Conservation (phyloP, 2,113 vertebrate species). For the Ranitomeya variabilis region DNA sequence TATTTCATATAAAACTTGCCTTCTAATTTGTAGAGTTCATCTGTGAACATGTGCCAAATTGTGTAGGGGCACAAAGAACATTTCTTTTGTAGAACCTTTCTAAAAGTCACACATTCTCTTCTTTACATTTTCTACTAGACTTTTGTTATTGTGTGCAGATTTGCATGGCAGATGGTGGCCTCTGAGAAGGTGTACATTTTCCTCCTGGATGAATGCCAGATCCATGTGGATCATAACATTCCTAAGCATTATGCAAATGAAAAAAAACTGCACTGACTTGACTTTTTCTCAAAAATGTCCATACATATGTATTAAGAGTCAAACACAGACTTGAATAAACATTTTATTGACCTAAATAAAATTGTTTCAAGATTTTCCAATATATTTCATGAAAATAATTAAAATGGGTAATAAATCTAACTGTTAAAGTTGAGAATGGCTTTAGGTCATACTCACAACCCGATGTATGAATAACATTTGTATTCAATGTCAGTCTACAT, state of each 20-base stretch:
- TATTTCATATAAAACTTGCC: background rate
- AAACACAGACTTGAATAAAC: background rate
- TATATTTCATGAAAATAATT: background rate
- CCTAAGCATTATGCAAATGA: conserved; percentile 26
- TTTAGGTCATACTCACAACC: background rate
- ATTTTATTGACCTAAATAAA: background rate
- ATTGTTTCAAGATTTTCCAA: background rate
- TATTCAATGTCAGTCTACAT: background rate
- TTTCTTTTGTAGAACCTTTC: background rate
- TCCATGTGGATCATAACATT: background rate
- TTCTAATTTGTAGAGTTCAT: background rate
- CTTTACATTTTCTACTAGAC: background rate
- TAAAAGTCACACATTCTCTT: background rate
- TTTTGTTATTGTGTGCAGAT: conserved; percentile 6
- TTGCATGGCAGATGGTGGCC: conserved; percentile 30
- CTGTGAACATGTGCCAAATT: background rate
- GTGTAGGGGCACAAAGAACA: background rate
- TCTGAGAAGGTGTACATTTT: conserved; percentile 16
- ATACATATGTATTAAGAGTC: background rate
- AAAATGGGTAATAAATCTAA: background rate
- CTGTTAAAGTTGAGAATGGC: background rate
- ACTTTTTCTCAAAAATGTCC: conserved; percentile 19
- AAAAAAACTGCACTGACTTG: conserved; percentile 2
- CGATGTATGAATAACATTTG: background rate
- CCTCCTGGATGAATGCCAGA: conserved; percentile 6